phyloP scores from a whole-genome alignment of 2,888 invertebrate species.

The Augochlorella aurata region DNA sequence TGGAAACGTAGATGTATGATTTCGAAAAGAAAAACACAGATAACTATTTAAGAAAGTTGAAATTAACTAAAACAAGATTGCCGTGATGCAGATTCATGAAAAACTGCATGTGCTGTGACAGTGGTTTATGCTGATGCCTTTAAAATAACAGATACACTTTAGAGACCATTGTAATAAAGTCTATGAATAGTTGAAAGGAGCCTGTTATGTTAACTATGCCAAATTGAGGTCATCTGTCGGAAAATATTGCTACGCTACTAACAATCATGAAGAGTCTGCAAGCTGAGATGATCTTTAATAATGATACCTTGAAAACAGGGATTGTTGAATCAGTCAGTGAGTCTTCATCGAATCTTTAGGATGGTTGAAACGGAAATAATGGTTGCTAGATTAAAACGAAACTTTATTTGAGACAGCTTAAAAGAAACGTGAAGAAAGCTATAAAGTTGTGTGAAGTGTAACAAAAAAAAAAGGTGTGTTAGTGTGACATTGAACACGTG shows the following conservation, averaged over 20 bases:
- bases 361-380: constrained; percentile 54
- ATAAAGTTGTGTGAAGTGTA: constrained; percentile 58
- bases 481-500: constrained; percentile 62
- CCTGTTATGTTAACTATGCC: constrained; percentile 51
- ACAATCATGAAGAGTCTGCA: constrained; percentile 40
- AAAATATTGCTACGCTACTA: constrained; percentile 40
- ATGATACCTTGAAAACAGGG: constrained; percentile 27
- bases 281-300: constrained; percentile 50
- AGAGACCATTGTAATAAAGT: constrained; percentile 59
- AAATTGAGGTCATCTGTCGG: constrained; percentile 53
- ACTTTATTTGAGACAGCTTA: constrained; percentile 59
- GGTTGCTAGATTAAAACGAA: constrained; percentile 49
- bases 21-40: constrained; percentile 39
- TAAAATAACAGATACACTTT: constrained; percentile 51
- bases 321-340: constrained; percentile 48
- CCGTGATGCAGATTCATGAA: constrained; percentile 39
- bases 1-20: constrained; percentile 24
- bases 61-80: constrained; percentile 43
- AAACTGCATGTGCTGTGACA: constrained; percentile 45
- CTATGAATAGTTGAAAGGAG: constrained; percentile 44
- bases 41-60: constrained; percentile 34
- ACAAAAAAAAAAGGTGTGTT: constrained; percentile 48
- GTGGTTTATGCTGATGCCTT: constrained; percentile 63
- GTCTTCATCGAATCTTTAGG: constrained; percentile 48
- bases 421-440: constrained; percentile 47